These are phyloP conservation scores for Gracilinanus agilis DNA, from an alignment of 2,113 vertebrate genomes.

Conservation along the genomic window DNA sequence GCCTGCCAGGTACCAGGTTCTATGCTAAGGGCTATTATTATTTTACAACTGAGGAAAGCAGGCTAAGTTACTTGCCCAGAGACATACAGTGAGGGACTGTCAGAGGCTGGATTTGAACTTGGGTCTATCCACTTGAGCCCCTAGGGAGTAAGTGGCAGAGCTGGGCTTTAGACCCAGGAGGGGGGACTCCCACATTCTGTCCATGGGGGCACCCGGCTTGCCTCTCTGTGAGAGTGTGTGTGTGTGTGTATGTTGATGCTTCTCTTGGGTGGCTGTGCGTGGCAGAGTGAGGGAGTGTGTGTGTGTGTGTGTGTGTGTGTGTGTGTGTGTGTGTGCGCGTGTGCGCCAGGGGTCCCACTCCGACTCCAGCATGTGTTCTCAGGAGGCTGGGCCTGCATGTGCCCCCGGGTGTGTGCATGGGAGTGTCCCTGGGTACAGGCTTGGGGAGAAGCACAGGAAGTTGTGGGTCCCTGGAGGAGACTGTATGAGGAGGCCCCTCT, in stretches of 20 bases:
- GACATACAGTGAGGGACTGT: background rate
- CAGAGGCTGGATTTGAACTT: background rate
- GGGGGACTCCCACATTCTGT: no score
- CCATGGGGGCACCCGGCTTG: background rate
- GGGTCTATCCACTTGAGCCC: no score
- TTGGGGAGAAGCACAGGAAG: background rate
- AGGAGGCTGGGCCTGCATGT: background rate
- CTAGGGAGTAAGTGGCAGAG: no score
- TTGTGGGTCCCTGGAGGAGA: background rate
- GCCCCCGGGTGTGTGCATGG: background rate
- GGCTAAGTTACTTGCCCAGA: background rate
- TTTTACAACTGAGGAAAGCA: background rate
- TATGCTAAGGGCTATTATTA: background rate
- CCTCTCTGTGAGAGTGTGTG: background rate
- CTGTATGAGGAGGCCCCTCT: background rate
- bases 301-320: no score
- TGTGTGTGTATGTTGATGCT: background rate
- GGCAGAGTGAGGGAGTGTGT: no score
- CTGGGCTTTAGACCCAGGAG: no score
- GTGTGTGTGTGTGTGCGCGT: no score
- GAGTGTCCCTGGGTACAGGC: background rate
- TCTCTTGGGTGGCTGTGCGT: no score
- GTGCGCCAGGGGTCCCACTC: no score
- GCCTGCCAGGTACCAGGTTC: background rate
- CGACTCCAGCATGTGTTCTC: slow-evolving; percentile 10